Base-by-base conservation (phyloP, 2,797 vertebrate species). In the Hybognathus amarus region DNA sequence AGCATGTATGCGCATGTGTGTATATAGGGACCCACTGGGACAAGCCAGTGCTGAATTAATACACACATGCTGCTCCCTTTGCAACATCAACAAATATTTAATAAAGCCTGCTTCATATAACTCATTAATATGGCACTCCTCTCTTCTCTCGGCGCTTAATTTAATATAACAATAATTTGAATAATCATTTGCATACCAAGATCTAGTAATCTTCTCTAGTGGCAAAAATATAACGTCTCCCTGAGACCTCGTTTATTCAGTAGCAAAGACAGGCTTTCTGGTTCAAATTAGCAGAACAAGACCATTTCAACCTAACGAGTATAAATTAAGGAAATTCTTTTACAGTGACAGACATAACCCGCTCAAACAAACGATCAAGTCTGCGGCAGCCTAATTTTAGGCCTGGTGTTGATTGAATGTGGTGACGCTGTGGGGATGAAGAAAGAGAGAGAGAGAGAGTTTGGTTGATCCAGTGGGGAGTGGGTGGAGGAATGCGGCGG, bases 131-230 rank as follows among this genome's bases (percentile, higher is more conserved):
- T 90, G 89, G 90, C 85, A 83, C 87, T 86, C 83, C 86, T 89
- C 89, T 88, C 80, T 83, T 78, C 88, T 93, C 90, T 93, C 89
- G 87, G 86, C 89, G 90, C 84, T 91, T 92, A 94, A 94, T 94
- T 93, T 89, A 92, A 93, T 90, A 91, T 90, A 93, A 89, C 88
- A 88, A 94, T 93, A 80, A 94, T 94, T 94, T 94, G 91, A 93
- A 94, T 94, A 91, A 90, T 90, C 87, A 93, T 95, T 94, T 94
- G 92, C 93, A 95, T 94, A 93, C 83, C 88, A 91, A 69, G 89
- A 93, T 93, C 90, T 91, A 87, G 86, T 90, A 91, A 93, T 91
- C 90, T 90, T 89, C 87, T 90, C 87, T 88, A 88, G 69, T 82
- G 81, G 87, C 79, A 79, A 86, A 91, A 92, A 85, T 87, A 90